Conservation (phyloP, 2,797 vertebrate genomes). For the Ataeniobius toweri region DNA sequence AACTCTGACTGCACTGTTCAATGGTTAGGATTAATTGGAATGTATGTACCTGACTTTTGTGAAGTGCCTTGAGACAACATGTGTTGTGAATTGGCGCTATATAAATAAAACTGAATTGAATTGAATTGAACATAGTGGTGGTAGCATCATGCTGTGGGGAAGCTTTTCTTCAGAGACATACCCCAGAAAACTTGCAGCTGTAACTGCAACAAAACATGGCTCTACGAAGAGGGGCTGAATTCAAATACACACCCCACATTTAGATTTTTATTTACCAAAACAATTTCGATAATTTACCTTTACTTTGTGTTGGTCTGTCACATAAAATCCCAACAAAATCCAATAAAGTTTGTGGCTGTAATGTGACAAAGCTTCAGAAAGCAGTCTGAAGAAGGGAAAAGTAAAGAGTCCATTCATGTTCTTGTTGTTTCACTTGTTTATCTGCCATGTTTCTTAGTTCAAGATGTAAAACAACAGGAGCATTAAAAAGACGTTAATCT, state of each 20-base stretch:
- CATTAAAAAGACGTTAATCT: not conserved
- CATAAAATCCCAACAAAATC: not conserved
- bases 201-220: not conserved
- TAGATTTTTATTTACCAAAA: not conserved
- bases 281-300: not conserved
- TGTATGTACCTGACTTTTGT: too few species aligned
- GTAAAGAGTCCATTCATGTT: not conserved
- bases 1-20: too few species aligned
- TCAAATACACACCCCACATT: not conserved
- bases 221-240: not conserved
- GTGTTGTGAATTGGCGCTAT: too few species aligned
- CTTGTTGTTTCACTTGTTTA: not conserved
- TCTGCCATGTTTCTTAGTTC: not conserved
- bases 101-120: too few species aligned
- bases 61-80: too few species aligned
- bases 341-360: not conserved
- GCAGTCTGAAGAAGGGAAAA: not conserved
- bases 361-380: not conserved
- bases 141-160: not conserved
- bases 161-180: not conserved
- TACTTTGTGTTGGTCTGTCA: not conserved
- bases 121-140: not conserved
- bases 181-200: not conserved
- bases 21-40: too few species aligned
- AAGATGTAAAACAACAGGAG: not conserved